Conservation (phyloP, 2,113 vertebrate species). For the Gasterosteus nipponicus region DNA sequence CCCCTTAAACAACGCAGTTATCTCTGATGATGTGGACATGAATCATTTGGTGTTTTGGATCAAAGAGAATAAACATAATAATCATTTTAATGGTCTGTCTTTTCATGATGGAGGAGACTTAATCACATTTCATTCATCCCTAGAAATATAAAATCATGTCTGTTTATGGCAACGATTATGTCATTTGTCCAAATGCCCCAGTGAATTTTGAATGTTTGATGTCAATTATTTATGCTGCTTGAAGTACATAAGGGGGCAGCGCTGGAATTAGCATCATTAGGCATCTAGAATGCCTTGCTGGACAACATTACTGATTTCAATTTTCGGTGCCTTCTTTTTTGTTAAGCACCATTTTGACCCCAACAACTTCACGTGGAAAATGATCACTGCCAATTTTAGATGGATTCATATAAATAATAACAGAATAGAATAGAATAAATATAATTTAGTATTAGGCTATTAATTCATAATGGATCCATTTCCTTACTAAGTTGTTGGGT, state of each 20-base stretch:
- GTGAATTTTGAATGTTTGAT: constrained; percentile 16
- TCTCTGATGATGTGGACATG: constrained; percentile 71
- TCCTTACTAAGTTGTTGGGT: constrained; percentile 5
- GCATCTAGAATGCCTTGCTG: constrained; percentile 19
- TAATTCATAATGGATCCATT: constrained; percentile 6
- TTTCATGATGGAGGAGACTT: constrained; percentile 51
- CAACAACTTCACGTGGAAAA: neutral
- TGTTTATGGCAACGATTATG: constrained; percentile 12
- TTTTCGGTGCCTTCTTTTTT: neutral
- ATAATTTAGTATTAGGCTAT: neutral
- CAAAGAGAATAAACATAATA: constrained; percentile 64
- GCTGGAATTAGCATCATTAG: constrained; percentile 36
- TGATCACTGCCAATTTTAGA: neutral
- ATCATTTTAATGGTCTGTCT: constrained; percentile 65
- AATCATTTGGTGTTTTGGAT: constrained; percentile 68
- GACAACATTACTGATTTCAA: constrained; percentile 13
- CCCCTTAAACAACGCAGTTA: constrained; percentile 63
- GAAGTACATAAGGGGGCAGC: constrained; percentile 1
- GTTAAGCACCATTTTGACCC: no score
- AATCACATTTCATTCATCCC: constrained; percentile 39
- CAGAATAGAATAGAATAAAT: neutral
- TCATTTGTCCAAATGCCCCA: neutral
- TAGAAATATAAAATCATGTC: constrained; percentile 6
- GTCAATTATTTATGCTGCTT: constrained; percentile 17
- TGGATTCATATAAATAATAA: constrained; percentile 14